These are phyloP conservation scores for Taxidea taxus DNA, from an alignment of 2,113 vertebrate genomes.

Conservation along the genomic window DNA sequence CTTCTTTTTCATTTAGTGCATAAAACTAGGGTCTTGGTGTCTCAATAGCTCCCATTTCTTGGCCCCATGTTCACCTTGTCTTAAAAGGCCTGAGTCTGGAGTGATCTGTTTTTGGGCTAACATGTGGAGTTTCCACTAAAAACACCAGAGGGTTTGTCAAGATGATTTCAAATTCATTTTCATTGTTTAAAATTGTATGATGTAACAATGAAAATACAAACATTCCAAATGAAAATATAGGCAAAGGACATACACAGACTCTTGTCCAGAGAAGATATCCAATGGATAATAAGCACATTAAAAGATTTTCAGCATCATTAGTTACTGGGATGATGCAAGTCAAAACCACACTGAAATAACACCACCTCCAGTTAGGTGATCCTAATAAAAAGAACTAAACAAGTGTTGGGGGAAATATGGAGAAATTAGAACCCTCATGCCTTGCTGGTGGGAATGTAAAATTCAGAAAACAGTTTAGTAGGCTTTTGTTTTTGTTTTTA, in stretches of 20 bases:
- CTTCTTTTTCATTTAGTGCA: background rate
- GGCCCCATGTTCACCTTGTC: background rate
- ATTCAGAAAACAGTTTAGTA: background rate
- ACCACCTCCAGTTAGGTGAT: background rate
- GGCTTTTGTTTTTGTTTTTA: background rate
- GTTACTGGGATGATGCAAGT: background rate
- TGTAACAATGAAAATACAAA: background rate
- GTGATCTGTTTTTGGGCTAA: background rate
- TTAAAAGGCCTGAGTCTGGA: background rate
- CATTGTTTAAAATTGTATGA: background rate
- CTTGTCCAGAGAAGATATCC: background rate
- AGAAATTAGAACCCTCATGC: background rate
- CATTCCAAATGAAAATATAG: background rate
- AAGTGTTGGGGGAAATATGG: background rate
- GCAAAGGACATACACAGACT: background rate
- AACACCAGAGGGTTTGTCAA: background rate
- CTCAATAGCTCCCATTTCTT: background rate
- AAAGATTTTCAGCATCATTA: background rate
- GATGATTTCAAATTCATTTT: background rate
- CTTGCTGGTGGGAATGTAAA: background rate
- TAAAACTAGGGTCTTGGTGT: background rate
- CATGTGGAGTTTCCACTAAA: background rate
- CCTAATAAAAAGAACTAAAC: background rate
- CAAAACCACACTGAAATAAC: background rate
- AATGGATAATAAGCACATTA: background rate